These are phyloP conservation scores for Ypsolopha scabrella DNA, from an alignment of 2,888 invertebrate species.

Conservation along the genomic window DNA sequence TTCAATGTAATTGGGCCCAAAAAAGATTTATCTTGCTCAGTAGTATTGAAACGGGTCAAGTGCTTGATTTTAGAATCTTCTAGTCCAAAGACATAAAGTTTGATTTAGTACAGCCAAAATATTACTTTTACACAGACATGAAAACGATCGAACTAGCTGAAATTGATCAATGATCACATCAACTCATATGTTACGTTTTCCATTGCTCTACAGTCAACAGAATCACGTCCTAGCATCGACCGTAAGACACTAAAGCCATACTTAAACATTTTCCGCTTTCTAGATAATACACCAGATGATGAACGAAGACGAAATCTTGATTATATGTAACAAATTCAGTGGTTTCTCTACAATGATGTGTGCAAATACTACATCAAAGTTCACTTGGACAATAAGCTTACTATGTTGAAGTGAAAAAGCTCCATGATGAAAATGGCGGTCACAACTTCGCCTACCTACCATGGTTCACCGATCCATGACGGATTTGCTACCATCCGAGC, in stretches of 20 bases:
- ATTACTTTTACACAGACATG: too few relatives aligned
- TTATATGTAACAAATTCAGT: slow-evolving; percentile 1
- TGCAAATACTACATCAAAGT: not conserved
- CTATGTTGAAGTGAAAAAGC: not conserved
- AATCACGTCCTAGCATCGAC: not conserved
- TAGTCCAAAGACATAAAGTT: not conserved
- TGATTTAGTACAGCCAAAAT: too few relatives aligned
- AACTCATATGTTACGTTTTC: slow-evolving; percentile 17
- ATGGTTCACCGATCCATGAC: slow-evolving; percentile 78
- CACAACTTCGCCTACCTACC: slow-evolving; percentile 53
- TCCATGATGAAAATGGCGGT: slow-evolving; percentile 37
- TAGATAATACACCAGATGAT: slow-evolving; percentile 25
- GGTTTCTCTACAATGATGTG: not conserved
- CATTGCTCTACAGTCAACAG: slow-evolving; percentile 11
- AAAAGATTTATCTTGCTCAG: not conserved
- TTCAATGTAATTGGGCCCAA: slow-evolving; percentile 8
- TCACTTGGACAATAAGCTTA: not conserved
- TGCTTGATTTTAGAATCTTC: not conserved
- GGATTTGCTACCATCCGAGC: slow-evolving; percentile 89
- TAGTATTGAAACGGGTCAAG: not conserved
- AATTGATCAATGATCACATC: too few relatives aligned
- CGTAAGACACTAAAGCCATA: slow-evolving; percentile 25
- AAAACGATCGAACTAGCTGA: too few relatives aligned
- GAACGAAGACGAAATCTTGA: slow-evolving; percentile 2
- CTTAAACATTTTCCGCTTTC: slow-evolving; percentile 41